Evolutionary conservation across 2,113 vertebrate genomes (phyloP).

Genomic region (Trinectes maculatus): DNA sequence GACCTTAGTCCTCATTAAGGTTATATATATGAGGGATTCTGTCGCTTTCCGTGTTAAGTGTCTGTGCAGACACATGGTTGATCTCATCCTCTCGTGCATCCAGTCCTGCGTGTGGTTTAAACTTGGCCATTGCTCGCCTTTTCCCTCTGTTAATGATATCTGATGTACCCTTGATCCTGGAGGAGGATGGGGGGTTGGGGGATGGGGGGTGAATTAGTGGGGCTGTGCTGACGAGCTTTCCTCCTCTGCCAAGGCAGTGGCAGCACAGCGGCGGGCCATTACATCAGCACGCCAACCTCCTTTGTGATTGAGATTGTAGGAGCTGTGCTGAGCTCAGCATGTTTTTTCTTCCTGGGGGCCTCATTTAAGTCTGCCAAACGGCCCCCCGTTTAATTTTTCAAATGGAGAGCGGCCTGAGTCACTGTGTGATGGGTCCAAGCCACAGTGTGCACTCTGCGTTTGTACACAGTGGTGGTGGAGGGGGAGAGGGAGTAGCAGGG

Average conservation of each 20-base stretch:
- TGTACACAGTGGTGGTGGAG: neutral
- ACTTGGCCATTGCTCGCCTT: conserved; percentile 2
- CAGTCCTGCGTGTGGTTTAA: conserved; percentile 19
- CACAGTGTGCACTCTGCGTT: conserved; percentile 29
- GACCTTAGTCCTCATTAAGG: neutral
- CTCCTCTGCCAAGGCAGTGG: conserved; percentile 78
- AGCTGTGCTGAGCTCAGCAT: conserved; percentile 79
- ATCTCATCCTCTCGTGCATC: conserved; percentile 1
- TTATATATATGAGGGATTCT: too few species aligned
- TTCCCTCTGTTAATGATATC: conserved; percentile 67
- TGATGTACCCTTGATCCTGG: conserved; percentile 74
- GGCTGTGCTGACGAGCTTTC: conserved; percentile 76
- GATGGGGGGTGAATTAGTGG: conserved; percentile 66
- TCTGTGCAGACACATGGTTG: conserved; percentile 4
- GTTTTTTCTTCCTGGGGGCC: conserved; percentile 68
- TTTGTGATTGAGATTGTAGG: conserved; percentile 77
- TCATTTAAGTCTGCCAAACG: conserved; percentile 77
- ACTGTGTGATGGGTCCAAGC: conserved; percentile 71
- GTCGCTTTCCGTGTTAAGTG: neutral
- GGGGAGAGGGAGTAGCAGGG: conserved; percentile 16
- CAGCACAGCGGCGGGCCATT: conserved; percentile 72
- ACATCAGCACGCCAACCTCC: conserved; percentile 75
- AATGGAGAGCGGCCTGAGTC: conserved; percentile 82
- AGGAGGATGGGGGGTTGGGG: conserved; percentile 6
- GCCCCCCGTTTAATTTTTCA: conserved; percentile 79